A percentile compares a stretch with the other conserved stretches of the same genome.
Conservation (phyloP, 2,113 vertebrate genomes). For the Steatornis caripensis region DNA sequence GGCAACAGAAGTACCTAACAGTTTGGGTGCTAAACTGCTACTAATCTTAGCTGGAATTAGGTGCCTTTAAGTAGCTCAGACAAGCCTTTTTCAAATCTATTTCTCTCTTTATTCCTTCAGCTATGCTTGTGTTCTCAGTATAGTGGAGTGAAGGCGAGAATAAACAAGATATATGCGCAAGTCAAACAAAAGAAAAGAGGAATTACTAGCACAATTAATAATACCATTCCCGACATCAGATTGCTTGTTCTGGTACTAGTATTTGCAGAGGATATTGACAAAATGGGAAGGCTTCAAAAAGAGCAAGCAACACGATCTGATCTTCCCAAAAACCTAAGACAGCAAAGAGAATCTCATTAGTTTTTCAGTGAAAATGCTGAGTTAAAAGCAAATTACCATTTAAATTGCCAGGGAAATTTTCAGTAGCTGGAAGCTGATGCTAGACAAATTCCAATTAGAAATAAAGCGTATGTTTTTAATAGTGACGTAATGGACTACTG, state of each 20-base stretch:
- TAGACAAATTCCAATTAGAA: not conserved
- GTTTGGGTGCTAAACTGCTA: not conserved
- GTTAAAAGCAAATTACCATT: not conserved
- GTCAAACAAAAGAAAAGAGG: not conserved
- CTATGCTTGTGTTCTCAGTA: not conserved
- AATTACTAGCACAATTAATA: not conserved
- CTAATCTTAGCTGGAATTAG: not conserved
- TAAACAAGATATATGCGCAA: not conserved
- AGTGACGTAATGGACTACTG: not conserved
- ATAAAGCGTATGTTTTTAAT: not conserved
- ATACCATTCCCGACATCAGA: not conserved
- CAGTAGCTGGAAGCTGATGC: not conserved
- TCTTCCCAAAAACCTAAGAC: not conserved
- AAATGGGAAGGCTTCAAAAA: not conserved
- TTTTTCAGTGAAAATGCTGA: not conserved
- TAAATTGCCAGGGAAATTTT: not conserved
- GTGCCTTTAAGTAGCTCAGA: not conserved
- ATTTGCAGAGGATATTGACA: not conserved
- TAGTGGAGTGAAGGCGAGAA: not conserved
- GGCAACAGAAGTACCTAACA: not conserved
- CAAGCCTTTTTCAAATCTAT: not conserved
- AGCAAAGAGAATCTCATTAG: not conserved
- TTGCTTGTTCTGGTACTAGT: accelerated
- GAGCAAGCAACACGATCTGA: not conserved
- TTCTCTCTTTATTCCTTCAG: not conserved